Evolutionary conservation across 2,113 vertebrate genomes (phyloP).

Genomic region (Sorex fumeus): DNA sequence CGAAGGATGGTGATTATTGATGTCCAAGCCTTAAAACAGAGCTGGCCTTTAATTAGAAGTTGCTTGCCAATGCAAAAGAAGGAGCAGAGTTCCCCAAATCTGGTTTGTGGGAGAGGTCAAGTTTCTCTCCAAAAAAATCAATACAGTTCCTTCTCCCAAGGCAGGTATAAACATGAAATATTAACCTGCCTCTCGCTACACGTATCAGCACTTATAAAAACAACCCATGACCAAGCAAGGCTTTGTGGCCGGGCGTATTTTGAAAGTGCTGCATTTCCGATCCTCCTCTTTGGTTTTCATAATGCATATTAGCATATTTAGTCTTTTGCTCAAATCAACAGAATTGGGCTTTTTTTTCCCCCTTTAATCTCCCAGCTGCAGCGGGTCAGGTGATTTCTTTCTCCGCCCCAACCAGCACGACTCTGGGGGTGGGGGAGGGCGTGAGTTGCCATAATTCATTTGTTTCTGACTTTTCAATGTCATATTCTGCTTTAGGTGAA

Average conservation of each 20-base stretch:
- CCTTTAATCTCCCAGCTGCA: not conserved
- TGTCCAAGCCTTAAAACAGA: not conserved
- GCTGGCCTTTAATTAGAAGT: not conserved
- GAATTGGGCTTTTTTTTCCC: too few species aligned
- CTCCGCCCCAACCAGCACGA: not conserved
- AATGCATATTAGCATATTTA: not conserved
- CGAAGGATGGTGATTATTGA: not conserved
- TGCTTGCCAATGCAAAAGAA: constrained; percentile 21
- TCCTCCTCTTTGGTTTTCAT: not conserved
- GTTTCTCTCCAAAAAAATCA: constrained; percentile 47
- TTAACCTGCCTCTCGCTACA: constrained; percentile 24
- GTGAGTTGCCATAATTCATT: not conserved
- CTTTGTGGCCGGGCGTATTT: constrained; percentile 3
- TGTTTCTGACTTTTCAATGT: not conserved
- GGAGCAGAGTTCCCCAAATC: not conserved
- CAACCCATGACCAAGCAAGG: not conserved
- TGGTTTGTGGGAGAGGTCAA: not conserved
- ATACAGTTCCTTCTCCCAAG: constrained; percentile 34
- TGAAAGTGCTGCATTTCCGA: constrained; percentile 43
- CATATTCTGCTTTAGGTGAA: not conserved
- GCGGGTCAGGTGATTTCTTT: not conserved
- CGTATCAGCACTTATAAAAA: not conserved
- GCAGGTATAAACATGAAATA: constrained; percentile 53
- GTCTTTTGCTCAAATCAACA: not conserved
- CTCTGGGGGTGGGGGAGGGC: not conserved